Evolutionary conservation across 2,888 invertebrate genomes (phyloP).

Genomic region (Drosophila kanekoi): DNA sequence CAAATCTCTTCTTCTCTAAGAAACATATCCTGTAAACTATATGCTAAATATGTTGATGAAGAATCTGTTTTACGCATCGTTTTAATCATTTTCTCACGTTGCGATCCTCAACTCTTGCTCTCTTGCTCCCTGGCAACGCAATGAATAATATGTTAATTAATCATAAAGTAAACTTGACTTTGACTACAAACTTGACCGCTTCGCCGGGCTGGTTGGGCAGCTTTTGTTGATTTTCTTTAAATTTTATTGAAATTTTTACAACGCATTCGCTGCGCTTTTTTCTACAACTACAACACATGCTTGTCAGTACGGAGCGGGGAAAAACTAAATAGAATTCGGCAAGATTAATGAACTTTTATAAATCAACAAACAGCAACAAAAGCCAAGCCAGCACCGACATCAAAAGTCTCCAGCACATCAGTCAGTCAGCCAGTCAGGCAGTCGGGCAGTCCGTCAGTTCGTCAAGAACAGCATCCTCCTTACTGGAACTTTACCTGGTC

Average conservation of each 20-base stretch:
- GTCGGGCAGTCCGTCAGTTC: constrained; percentile 26
- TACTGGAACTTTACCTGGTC: constrained; percentile 69
- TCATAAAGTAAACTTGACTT: constrained; percentile 59
- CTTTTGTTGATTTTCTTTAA: constrained; percentile 48
- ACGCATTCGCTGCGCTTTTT: constrained; percentile 66
- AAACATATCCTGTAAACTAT: background rate
- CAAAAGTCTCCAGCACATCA: constrained; percentile 52
- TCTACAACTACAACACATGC: constrained; percentile 6
- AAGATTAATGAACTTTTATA: constrained; percentile 81
- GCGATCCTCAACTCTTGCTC: background rate
- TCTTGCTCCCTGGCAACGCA: constrained; percentile 29
- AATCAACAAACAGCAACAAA: constrained; percentile 64
- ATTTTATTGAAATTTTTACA: constrained; percentile 57
- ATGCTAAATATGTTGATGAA: background rate
- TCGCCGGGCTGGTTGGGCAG: constrained; percentile 18
- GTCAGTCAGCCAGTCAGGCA: constrained; percentile 26
- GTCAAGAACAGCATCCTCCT: constrained; percentile 63
- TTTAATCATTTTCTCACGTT: constrained; percentile 67
- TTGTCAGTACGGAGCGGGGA: constrained; percentile 15
- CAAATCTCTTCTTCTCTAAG: background rate
- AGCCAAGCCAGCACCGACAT: constrained; percentile 44
- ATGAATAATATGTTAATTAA: constrained; percentile 83
- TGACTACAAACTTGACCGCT: constrained; percentile 41
- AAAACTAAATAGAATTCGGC: constrained; percentile 59
- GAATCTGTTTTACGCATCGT: background rate